Base-by-base conservation (phyloP, 2,113 vertebrate genomes). In the Dromas ardeola region DNA sequence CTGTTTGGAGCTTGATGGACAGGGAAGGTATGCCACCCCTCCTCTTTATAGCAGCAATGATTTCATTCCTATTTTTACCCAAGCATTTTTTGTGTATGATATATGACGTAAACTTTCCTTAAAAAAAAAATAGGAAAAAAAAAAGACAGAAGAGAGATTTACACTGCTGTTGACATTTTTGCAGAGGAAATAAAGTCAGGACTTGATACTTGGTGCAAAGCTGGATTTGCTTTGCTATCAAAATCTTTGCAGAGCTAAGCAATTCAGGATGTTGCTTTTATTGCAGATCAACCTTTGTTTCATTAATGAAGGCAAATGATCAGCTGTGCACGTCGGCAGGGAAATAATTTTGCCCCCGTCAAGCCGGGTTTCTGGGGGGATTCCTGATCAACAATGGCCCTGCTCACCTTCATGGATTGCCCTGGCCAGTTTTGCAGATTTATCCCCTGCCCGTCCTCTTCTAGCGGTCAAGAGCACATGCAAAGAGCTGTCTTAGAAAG, bases 61-160 rank as follows among this genome's bases (percentile, higher is more conserved):
- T 83, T 94, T 96, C 21, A 92, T 86, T 83, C 67, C 90, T 97
- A 87, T 97, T 94, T 96, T 96, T 92, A 88, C 34, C 15, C 4
- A 2, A 74, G 47, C 11, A 21, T 79, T 87, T 96, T 93, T 65
- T 79, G 19, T 58, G 10, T 92, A 14, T 93, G 81, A 53, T 23
- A 15, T 50, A 65, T 6, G 9, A 38, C 10, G 6, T 78, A 84
- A 88, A 77, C 26, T 34, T 83, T 21, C 30, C 21, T 77, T 63
- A 26, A 43, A 9, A 56, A 8, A 8, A 73, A 53, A 49, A 25
- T 21, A 30, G 29, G 15, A 13, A 15, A 7, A 12, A 7, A 45
- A 18, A 40, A 30, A 65, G 4, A 23, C 1, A 20, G 7, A 26
- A 61, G 13, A 21, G 38, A 71, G 14, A 34, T 74, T 67, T 81